Percentiles rank a stretch among this genome's conserved stretches.
phyloP scores from a whole-genome alignment of 2,113 vertebrate genomes.

The Labeo catla region DNA sequence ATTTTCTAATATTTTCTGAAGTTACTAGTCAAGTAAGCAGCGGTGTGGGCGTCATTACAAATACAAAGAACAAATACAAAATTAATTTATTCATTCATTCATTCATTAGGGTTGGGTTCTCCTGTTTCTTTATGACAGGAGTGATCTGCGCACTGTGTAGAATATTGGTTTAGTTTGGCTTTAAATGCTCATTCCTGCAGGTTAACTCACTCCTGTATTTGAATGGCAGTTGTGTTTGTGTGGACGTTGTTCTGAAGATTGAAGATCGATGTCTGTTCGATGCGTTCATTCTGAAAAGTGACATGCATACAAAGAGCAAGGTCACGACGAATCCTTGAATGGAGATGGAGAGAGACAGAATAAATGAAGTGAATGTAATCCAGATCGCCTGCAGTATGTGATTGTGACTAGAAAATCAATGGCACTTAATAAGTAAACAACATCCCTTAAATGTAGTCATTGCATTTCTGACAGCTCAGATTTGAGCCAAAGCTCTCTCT shows the following conservation, averaged over 20 bases:
- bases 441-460: conserved; percentile 62
- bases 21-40: not conserved
- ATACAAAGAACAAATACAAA: too few species aligned
- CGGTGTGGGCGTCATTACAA: not conserved
- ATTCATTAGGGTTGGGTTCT: not conserved
- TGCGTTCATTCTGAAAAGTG: conserved; percentile 36
- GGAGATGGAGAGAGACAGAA: conserved; percentile 37
- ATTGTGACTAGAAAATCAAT: conserved; percentile 65
- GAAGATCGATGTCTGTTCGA: conserved; percentile 50
- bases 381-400: conserved; percentile 39
- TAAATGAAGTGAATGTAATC: conserved; percentile 45
- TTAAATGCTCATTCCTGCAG: conserved; percentile 6
- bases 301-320: conserved; percentile 17
- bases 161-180: not conserved
- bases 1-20: not conserved
- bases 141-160: not conserved
- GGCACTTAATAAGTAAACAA: conserved; percentile 64
- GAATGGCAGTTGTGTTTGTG: conserved; percentile 19
- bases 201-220: conserved; percentile 11
- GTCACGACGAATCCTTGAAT: conserved; percentile 24
- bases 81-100: too few species aligned
- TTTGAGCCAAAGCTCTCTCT: conserved; percentile 49
- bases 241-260: conserved; percentile 36
- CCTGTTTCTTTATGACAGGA: not conserved
- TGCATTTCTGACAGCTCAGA: conserved; percentile 61